Base-by-base conservation (phyloP, 2,113 vertebrate species). In the Ia io region DNA sequence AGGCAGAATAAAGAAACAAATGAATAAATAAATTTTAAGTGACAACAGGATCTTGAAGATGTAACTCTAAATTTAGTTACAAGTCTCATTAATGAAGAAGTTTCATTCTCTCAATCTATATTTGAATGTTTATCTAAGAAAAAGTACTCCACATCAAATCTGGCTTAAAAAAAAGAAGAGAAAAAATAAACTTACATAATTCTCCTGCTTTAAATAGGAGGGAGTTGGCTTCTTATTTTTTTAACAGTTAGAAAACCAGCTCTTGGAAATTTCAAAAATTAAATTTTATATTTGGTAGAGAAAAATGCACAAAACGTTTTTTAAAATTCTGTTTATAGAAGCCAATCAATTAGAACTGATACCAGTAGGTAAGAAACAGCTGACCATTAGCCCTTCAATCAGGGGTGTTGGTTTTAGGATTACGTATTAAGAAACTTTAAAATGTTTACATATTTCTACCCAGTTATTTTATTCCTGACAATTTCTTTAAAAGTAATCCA, bases 21-120 rank as follows among this genome's bases (percentile, higher is more conserved):
- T n/a, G 90, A 53, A 70, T 37, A 47, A 78, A 80, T 32, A 69
- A 65, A 47, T n/a, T 70, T 16, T 16, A 92, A 82, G 49, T 49
- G 40, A 44, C 37, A 65, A 71, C 0, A 76, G 42, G 44, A 76
- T 49, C 47, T 79, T 93, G 25, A 51, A 78, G 53, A 88, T 37
- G 14, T 6, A 65, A 20, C 78, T 86, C 53, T 88, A 91, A 94
- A 95, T 69, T 82, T 37, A 69, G 47, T 77, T 89, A 90, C n/a
- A 74, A 93, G 59, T 78, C 49, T 83, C 91, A 30, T 42, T 87
- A 76, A 92, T 74, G 22, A 92, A 93, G 84, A 93, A 47, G 70
- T 47, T 40, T 92, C 79, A 63, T 22, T 92, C 84, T 44, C 23
- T 84, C 79, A 35, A 22, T 18, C 37, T 65, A 35, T 71, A 74